Base-by-base conservation (phyloP, 2,113 vertebrate species). In the Mastomys natalensis region DNA sequence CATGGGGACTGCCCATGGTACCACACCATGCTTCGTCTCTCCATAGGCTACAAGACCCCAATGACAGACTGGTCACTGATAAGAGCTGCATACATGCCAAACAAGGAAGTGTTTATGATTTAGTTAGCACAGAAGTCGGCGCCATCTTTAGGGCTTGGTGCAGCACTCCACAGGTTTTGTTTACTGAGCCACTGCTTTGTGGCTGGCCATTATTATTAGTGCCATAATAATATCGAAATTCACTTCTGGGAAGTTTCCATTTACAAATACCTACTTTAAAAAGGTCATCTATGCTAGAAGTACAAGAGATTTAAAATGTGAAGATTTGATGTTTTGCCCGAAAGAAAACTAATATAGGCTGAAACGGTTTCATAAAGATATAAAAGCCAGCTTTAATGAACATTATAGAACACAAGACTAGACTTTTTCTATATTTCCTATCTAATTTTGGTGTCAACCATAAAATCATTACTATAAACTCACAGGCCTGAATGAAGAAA, bases 221-320 rank as follows among this genome's bases (percentile, higher is more conserved):
- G 68, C 26, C 9, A 88, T 76, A 64, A 87, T n/a, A 40, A 51
- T 73, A 74, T 64, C 45, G 55, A 96, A 92, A 62, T 26, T 62
- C 60, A 26, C 93, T 94, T 84, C 60, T 66, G 6, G 19, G 22
- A 76, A 93, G 48, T 89, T 81, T 43, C 16, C 13, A 70, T 68
- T 90, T 90, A 34, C 53, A 95, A 87, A 88, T 89, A 81, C 64
- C 5, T 90, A n/a, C 1, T n/a, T 91, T 94, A 77, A 22, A 91
- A 81, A 53, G 17, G 21, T 72, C 55, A 78, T 15, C 89, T 89
- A 26, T 2, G 13, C 51, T 77, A 58, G 45, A 82, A 86, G 19
- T 60, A 66, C 24, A 72, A 89, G 9, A 92, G 4, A 84, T 87
- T 77, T 92, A 60, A 89, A 87, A 48, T 48, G 53, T 55, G 45